Evolutionary conservation across 2,888 invertebrate genomes (phyloP).

Genomic region (Apodemia mormo): DNA sequence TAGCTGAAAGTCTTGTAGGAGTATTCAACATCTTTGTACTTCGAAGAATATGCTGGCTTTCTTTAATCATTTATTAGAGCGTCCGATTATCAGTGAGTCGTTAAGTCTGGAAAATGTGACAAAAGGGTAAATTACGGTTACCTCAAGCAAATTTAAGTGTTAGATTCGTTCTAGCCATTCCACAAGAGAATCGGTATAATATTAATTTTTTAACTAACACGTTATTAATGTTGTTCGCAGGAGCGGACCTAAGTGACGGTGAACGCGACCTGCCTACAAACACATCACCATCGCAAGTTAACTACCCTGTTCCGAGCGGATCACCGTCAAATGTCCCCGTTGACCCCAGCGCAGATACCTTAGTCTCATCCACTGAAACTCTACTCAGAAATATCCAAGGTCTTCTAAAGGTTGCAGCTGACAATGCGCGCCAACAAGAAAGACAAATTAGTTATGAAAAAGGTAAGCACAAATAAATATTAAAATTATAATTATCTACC

Average conservation of each 20-base stretch:
- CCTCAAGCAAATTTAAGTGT: too few species aligned
- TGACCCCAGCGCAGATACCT: constrained; percentile 75
- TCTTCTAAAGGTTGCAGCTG: constrained; percentile 97
- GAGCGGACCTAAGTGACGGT: constrained; percentile 88
- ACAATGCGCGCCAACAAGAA: constrained; percentile 97
- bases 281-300: constrained; percentile 86
- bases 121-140: too few species aligned
- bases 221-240: constrained; percentile 42
- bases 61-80: too few species aligned
- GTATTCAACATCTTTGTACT: too few species aligned
- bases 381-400: constrained; percentile 97
- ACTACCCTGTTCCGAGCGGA: constrained; percentile 89
- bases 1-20: too few species aligned
- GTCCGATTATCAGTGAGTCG: too few species aligned
- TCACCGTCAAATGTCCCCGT: constrained; percentile 70
- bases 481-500: too few species aligned
- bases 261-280: constrained; percentile 85
- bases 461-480: constrained; percentile 82
- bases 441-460: constrained; percentile 97
- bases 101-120: too few species aligned
- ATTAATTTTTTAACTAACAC: neutral
- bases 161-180: neutral
- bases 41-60: too few species aligned
- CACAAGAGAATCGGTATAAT: neutral
- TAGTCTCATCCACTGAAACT: constrained; percentile 94